Base-by-base conservation (phyloP, 2,113 vertebrate genomes). In the Sturnira hondurensis region DNA sequence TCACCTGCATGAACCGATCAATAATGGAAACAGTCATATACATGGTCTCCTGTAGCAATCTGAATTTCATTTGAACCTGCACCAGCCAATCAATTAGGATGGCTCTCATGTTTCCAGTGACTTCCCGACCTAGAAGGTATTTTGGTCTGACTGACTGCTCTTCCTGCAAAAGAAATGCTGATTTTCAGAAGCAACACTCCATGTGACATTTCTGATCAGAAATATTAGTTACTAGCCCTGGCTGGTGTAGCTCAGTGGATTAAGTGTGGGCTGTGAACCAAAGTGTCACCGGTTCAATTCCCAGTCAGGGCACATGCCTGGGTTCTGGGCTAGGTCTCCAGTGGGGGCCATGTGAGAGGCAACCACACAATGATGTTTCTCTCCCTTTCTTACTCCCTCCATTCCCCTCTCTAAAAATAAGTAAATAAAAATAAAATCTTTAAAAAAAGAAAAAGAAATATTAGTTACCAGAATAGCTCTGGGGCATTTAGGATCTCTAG, bases 41-140 rank as follows among this genome's bases (percentile, higher is more conserved):
- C 98, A 99, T 98, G 0, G 99, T 99, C 90, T 99, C 99, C 93
- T 99, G 98, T 12, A 99, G 98, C 36, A 99, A 98, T 1, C 85
- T 97, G 73, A 99, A 99, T 85, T 99, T 99, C 0, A 99, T 82
- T 28, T 98, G 99, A 67, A 99, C 98, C 95, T 99, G 99, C 2
- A 99, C 98, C 1, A 99, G 98, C 99, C 99, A 99, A 98, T 99
- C 99, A n/a, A 99, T 96, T 9, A 99, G 98, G 52, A 99, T 98
- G 33, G 99, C 99, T 50, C 98, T 97, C 99, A 99, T 99, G 84
- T 98, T 99, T 8, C 98, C 99, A 5, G 96, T 99, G 41, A 99
- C 97, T 94, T 99, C 98, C 43, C 91, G 97, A n/a, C 98, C 98
- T 13, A 98, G 45, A 63, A 99, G 97, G 74, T 99, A 99, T 54